Conservation (phyloP, 2,888 invertebrate species). For the Caenorhabditis panamensis region DNA sequence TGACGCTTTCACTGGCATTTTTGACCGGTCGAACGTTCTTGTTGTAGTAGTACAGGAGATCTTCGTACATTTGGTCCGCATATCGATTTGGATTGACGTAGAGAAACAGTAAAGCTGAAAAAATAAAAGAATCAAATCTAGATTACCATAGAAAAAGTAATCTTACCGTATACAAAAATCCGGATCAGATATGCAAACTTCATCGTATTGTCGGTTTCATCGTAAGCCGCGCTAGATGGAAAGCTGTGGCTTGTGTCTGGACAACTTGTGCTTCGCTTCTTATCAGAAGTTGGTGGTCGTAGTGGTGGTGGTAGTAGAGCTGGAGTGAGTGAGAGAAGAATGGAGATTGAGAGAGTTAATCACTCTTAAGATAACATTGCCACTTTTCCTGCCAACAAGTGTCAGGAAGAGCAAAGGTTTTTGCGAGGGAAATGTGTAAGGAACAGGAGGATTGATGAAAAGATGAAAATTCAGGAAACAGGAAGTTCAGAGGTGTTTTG, state of each 20-base stretch:
- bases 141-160: background rate
- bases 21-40: constrained; percentile 79
- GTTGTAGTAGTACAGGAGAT: constrained; percentile 81
- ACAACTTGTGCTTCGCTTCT: constrained; percentile 21
- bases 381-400: constrained; percentile 55
- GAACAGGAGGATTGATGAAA: background rate
- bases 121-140: background rate
- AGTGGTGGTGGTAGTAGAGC: background rate
- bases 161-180: constrained; percentile 55
- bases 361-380: constrained; percentile 64
- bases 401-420: constrained; percentile 24
- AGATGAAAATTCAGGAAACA: background rate
- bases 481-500: background rate
- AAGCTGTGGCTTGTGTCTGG: constrained; percentile 23
- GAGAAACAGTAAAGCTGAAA: constrained; percentile 48
- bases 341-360: constrained; percentile 59
- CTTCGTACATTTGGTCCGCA: constrained; percentile 80
- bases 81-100: constrained; percentile 58
- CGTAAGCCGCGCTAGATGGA: constrained; percentile 12
- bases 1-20: constrained; percentile 78
- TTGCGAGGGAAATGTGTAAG: background rate
- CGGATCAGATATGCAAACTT: constrained; percentile 53
- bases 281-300: constrained; percentile 33
- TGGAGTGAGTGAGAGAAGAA: constrained; percentile 19
- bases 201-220: constrained; percentile 60